These are phyloP conservation scores for Eurosta solidaginis DNA, from an alignment of 1,140 invertebrate species.

Conservation along the genomic window DNA sequence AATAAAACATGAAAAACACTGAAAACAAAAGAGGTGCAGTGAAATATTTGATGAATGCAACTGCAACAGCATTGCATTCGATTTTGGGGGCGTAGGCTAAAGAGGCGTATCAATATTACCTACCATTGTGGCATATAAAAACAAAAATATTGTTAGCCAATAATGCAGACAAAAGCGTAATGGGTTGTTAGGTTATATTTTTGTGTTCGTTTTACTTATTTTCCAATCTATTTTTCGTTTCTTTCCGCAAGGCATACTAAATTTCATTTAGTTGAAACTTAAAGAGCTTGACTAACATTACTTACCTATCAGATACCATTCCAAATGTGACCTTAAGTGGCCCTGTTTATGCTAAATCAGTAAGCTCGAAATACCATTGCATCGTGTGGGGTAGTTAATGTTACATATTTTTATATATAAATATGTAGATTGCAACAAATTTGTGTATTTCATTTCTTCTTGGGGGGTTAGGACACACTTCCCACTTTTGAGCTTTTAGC, in stretches of 20 bases:
- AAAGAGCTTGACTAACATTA: neutral
- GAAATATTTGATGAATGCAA: neutral
- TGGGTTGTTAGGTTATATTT: neutral
- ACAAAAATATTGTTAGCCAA: constrained; percentile 11
- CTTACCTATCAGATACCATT: neutral
- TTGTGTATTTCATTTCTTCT: neutral
- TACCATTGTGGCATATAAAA: too few relatives aligned
- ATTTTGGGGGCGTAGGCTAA: neutral
- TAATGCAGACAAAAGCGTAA: neutral
- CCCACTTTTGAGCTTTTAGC: neutral
- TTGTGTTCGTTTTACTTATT: too few relatives aligned
- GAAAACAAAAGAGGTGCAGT: neutral
- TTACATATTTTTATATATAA: too few relatives aligned
- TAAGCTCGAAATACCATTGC: neutral
- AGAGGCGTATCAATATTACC: constrained; percentile 15
- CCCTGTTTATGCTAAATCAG: neutral
- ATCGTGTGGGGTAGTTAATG: too few relatives aligned
- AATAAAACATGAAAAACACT: neutral
- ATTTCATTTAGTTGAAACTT: neutral
- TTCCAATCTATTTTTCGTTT: too few relatives aligned
- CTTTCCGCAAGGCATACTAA: neutral
- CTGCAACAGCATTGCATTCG: neutral
- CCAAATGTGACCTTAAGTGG: neutral
- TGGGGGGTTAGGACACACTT: too few relatives aligned
- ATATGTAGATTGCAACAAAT: neutral